Base-by-base conservation (phyloP, 64 coral and sea anemone species). In the Montipora cactus region DNA sequence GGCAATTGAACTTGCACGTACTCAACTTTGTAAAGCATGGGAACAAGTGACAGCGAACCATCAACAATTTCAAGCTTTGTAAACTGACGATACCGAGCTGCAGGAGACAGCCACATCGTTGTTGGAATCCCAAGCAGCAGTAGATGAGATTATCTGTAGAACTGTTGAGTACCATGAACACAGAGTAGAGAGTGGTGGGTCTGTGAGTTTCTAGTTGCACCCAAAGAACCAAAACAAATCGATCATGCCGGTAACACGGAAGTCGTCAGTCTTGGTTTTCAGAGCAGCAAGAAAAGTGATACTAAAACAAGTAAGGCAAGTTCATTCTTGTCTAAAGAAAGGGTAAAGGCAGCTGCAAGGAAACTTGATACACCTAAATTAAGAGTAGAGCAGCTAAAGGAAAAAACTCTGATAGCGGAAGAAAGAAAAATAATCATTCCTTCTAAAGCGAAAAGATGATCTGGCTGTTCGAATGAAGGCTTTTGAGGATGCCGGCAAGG, bases 331-430 rank as follows among this genome's bases (percentile, higher is more conserved):
- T 53, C 68, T 9, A 57, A 1, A 14, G 8, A 73, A n/a, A 3
- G 53, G 1, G 81, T 15, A 62, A 83, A 21, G 66, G 16, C 9
- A 22, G 52, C 52, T 5, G 19, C 57, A 8, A 58, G 81, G 64
- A 25, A 83, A 83, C 28, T 28, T 28, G 28, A 28, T 28, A 28
- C 28, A 28, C 28, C 55, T 57, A 37, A 11, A 64, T 44, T 25
- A 66, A 44, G 66, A 83, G 81, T 83, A 12, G 21, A 83, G 53
- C 81, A 83, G 44, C 52, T 83, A 8, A 83, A 83, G 59, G 81
- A 58, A 8, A 83, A 62, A 15, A 0, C 64, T 83, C 7, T 23
- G 44, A 5, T 83, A 9, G 81, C 62, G 23, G 69, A 3, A 20
- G 69, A 73, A 73, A 20, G 69, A 73, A 44, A 73, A 22, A 0